A percentile compares a stretch with the other conserved stretches of the same genome.
Conservation (phyloP, 1,140 invertebrate genomes). For the Drosophila trapezifrons region DNA sequence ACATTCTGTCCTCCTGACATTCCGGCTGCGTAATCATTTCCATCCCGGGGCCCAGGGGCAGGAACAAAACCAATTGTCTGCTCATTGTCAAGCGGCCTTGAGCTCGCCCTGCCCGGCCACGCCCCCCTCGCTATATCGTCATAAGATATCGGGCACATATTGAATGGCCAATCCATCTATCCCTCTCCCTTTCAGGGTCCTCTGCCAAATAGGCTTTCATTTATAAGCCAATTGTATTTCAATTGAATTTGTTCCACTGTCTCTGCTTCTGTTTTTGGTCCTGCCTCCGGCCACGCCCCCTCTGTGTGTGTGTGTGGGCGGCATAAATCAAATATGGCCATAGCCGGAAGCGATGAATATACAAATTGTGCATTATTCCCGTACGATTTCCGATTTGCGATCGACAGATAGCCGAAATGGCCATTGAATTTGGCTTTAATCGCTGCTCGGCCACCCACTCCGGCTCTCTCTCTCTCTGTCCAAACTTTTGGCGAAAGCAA, state of each 20-base stretch:
- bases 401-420: constrained; percentile 39
- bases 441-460: not conserved
- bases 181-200: not conserved
- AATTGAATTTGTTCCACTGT: constrained; percentile 70
- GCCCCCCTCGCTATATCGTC: constrained; percentile 36
- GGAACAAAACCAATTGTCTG: constrained; percentile 53
- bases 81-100: constrained; percentile 39
- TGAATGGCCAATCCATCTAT: constrained; percentile 38
- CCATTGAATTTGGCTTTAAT: constrained; percentile 47
- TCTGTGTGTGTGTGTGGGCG: not conserved
- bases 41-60: constrained; percentile 10
- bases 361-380: constrained; percentile 46
- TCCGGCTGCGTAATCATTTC: constrained; percentile 31
- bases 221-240: constrained; percentile 78
- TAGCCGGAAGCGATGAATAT: constrained; percentile 38
- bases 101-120: constrained; percentile 40
- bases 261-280: constrained; percentile 13
- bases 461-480: not conserved
- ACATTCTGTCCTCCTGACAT: not conserved
- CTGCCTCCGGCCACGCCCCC: constrained; percentile 9
- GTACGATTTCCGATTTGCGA: constrained; percentile 67
- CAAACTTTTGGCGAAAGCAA: constrained; percentile 58
- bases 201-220: constrained; percentile 69
- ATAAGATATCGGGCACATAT: constrained; percentile 57
- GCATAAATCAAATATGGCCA: constrained; percentile 42